Percentiles rank a stretch among this genome's conserved stretches.
Conservation (phyloP, 2,888 invertebrate genomes). For the Phyllotreta cruciferae region DNA sequence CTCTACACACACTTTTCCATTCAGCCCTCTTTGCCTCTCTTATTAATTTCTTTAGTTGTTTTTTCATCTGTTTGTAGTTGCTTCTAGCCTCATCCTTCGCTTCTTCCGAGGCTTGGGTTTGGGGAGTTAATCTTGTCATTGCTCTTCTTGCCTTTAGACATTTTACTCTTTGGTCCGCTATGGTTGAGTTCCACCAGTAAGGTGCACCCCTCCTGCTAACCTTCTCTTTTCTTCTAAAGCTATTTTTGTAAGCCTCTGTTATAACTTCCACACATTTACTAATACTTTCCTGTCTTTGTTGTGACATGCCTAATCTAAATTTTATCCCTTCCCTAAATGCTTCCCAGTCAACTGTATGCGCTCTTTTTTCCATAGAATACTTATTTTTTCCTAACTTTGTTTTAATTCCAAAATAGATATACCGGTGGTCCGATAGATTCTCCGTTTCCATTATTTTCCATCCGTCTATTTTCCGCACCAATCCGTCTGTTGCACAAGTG, state of each 20-base stretch:
- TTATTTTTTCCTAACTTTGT: not conserved
- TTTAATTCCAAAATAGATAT: not conserved
- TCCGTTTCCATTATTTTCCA: constrained; percentile 3
- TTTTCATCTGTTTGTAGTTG: constrained; percentile 1
- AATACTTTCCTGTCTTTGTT: not conserved
- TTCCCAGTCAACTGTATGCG: not conserved
- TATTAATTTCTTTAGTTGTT: constrained; percentile 6
- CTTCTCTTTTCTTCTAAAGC: not conserved
- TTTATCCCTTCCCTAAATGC: not conserved
- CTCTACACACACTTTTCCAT: not conserved
- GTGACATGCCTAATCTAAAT: not conserved
- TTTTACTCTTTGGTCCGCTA: not conserved
- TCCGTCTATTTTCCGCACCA: not conserved
- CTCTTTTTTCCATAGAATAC: not conserved
- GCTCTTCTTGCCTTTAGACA: constrained; percentile 1
- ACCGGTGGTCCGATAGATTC: not conserved
- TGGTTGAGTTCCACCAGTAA: constrained; percentile 9
- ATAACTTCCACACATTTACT: not conserved
- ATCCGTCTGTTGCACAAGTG: not conserved
- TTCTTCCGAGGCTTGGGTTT: not conserved
- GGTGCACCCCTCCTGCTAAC: not conserved
- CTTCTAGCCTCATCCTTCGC: not conserved
- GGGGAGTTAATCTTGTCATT: not conserved
- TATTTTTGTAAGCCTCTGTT: not conserved
- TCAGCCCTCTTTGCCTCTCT: constrained; percentile 14